These are phyloP conservation scores for Drosophila cracens DNA, from an alignment of 2,888 invertebrate genomes.

Conservation along the genomic window DNA sequence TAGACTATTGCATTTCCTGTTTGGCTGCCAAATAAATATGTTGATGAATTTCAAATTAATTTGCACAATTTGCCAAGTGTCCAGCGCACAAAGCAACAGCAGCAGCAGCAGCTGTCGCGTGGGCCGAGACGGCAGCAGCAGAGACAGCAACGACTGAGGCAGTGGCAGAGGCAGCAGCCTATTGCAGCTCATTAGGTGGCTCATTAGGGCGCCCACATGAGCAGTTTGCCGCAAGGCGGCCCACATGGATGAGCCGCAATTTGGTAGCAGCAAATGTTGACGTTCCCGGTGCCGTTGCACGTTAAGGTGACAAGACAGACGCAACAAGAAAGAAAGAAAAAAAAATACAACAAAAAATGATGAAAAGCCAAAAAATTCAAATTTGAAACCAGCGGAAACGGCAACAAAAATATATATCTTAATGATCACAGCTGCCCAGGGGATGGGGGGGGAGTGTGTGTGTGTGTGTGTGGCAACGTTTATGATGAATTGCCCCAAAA, in stretches of 20 bases:
- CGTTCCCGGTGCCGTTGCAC: slow-evolving; percentile 14
- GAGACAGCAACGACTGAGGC: slow-evolving; percentile 6
- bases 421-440: slow-evolving; percentile 52
- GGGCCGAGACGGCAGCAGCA: not conserved
- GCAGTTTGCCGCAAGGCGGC: slow-evolving; percentile 21
- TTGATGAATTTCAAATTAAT: slow-evolving; percentile 75
- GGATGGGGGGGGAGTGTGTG: not conserved
- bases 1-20: slow-evolving; percentile 68
- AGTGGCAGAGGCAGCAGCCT: not conserved
- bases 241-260: slow-evolving; percentile 22
- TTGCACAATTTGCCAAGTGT: slow-evolving; percentile 63
- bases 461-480: slow-evolving; percentile 33
- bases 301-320: slow-evolving; percentile 40
- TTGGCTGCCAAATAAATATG: slow-evolving; percentile 60
- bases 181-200: slow-evolving; percentile 59
- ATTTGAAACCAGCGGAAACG: slow-evolving; percentile 50
- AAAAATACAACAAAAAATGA: not conserved
- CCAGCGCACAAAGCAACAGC: slow-evolving; percentile 22
- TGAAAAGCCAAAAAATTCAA: slow-evolving; percentile 15
- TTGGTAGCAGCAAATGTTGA: slow-evolving; percentile 15
- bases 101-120: not conserved
- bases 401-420: slow-evolving; percentile 48
- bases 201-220: slow-evolving; percentile 72
- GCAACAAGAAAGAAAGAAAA: not conserved
- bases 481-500: slow-evolving; percentile 68